Evolutionary conservation across 2,113 vertebrate species (phyloP), one percentile per base, ranked within the genome.

Genomic region (Caretta caretta): DNA sequence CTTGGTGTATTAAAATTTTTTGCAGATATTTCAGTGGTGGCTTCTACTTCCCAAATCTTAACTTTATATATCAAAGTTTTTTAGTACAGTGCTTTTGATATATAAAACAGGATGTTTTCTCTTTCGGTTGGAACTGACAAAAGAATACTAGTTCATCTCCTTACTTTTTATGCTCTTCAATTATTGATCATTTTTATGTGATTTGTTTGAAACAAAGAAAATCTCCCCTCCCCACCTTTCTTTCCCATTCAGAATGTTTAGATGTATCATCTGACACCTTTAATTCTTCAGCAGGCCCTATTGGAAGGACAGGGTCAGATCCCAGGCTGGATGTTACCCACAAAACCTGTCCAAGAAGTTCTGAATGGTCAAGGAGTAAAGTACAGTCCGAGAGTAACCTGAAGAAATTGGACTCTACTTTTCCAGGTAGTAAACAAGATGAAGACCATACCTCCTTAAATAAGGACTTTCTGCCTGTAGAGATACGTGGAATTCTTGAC

Each of bases 401-500:
- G 80, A 98, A 97, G 92, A 98, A 97, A 93, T 75, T 87, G 93
- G 96, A 95, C 93, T 91, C 96, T 79, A 48, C 96, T 95, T 85
- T 97, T 94, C 91, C 96, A 83, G 90, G 88, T 87, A 91, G 80
- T 90, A 97, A 98, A 85, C 90, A 88, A 57, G 97, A 96, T 54
- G 95, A 97, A 56, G 97, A 97, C 94, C 97, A 94, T 31, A 65
- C 87, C 76, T 95, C 98, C 94, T 96, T 98, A 85, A 98, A 98
- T 82, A 98, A 98, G 25, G 98, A 99, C 80, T 98, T 99, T 89
- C 98, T 99, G 86, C 98, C 99, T 0, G 31, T 99, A 84, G 99
- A 99, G 96, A 99, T 99, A 93, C 98, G 98, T 90, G 99, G 98
- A 27, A 99, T 99, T 94, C 98, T 99, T 1, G 99, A 99, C 93